phyloP scores from a whole-genome alignment of 2,888 invertebrate species.

The Spodoptera exigua region DNA sequence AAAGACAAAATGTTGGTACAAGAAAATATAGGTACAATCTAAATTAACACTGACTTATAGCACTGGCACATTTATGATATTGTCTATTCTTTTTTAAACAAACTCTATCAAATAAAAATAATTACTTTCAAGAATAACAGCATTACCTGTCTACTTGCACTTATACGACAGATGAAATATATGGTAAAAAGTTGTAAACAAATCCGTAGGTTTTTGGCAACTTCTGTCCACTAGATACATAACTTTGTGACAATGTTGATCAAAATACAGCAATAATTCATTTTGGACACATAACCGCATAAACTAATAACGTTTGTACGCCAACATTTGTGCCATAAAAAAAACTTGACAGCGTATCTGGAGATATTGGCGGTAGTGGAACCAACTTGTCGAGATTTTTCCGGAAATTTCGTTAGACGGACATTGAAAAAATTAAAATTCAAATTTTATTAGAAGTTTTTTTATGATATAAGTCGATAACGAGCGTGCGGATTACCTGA shows the following conservation, averaged over 20 bases:
- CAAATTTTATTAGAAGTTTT: neutral
- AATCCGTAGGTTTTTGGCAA: constrained; percentile 27
- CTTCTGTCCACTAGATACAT: constrained; percentile 60
- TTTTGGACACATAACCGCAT: constrained; percentile 64
- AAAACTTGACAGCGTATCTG: constrained; percentile 80
- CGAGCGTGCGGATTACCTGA: too few species aligned
- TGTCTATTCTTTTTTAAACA: too few species aligned
- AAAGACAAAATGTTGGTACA: too few species aligned
- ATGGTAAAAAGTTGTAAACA: constrained; percentile 14
- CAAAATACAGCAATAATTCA: constrained; percentile 79
- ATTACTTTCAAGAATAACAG: too few species aligned
- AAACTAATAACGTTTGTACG: constrained; percentile 76
- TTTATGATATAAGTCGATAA: too few species aligned
- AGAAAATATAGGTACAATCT: too few species aligned
- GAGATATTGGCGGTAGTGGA: constrained; percentile 75
- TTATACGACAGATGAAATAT: too few species aligned
- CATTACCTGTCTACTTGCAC: too few species aligned
- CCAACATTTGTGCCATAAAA: constrained; percentile 74
- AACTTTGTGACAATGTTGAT: constrained; percentile 58
- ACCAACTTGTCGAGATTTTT: constrained; percentile 23
- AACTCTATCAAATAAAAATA: too few species aligned
- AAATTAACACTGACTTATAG: too few species aligned
- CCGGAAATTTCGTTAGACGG: constrained; percentile 1
- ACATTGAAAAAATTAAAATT: neutral
- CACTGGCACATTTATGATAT: too few species aligned